These are phyloP conservation scores for Leucophenga maculata DNA, from an alignment of 2,888 invertebrate species.

Conservation along the genomic window DNA sequence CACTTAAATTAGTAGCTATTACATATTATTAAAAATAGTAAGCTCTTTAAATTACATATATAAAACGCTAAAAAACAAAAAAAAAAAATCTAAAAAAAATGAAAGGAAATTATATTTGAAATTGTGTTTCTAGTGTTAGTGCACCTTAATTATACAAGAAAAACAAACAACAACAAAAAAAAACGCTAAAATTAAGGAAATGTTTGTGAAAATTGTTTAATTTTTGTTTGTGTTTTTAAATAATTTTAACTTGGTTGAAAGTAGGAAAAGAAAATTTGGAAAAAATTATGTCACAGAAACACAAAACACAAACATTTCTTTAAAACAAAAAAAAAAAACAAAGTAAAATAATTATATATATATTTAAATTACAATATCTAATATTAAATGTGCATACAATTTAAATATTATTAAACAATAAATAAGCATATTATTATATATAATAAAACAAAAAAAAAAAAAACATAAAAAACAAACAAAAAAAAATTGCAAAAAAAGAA, in stretches of 20 bases:
- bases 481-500: slow-evolving; percentile 33
- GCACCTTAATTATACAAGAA: slow-evolving; percentile 37
- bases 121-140: slow-evolving; percentile 34
- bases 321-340: slow-evolving; percentile 34
- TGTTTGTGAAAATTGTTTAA: slow-evolving; percentile 43
- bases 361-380: slow-evolving; percentile 11
- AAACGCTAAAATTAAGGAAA: slow-evolving; percentile 36
- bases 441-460: slow-evolving; percentile 25
- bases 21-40: slow-evolving; percentile 31
- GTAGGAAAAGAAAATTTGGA: background rate
- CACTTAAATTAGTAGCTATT: slow-evolving; percentile 27
- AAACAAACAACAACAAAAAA: slow-evolving; percentile 37
- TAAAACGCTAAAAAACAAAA: slow-evolving; percentile 34
- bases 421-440: slow-evolving; percentile 29
- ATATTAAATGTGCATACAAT: slow-evolving; percentile 26
- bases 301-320: background rate
- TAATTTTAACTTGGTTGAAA: slow-evolving; percentile 12
- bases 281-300: no score
- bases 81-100: slow-evolving; percentile 35
- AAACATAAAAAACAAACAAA: slow-evolving; percentile 39
- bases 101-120: slow-evolving; percentile 39
- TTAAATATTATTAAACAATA: slow-evolving; percentile 28
- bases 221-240: slow-evolving; percentile 41
- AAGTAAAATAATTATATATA: slow-evolving; percentile 31
- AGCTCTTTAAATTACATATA: slow-evolving; percentile 30